Evolutionary conservation across 2,888 invertebrate genomes (phyloP).

Genomic region (Pachydiplax longipennis): DNA sequence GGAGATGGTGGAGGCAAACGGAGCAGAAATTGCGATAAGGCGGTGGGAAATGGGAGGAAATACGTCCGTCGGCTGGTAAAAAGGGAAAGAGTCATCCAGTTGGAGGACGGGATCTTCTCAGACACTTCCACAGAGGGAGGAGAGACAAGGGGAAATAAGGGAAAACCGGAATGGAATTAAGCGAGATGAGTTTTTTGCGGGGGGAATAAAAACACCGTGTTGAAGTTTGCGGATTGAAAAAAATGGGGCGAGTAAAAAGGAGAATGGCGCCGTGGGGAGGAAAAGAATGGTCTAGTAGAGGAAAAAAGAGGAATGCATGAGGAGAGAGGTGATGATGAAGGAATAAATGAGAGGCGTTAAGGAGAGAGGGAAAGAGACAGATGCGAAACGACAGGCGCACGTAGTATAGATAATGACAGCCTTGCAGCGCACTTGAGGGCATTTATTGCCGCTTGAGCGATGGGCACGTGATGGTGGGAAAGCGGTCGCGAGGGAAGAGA

Average conservation of each 20-base stretch:
- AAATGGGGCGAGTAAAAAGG: not conserved
- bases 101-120: not conserved
- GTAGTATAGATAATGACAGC: not conserved
- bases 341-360: not conserved
- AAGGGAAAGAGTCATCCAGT: not conserved
- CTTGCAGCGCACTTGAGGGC: not conserved
- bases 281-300: not conserved
- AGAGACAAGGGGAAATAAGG: not conserved
- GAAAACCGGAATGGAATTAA: constrained; percentile 32
- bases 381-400: not conserved
- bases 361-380: not conserved
- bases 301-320: not conserved
- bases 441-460: not conserved
- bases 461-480: not conserved
- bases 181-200: constrained; percentile 2
- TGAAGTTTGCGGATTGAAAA: not conserved
- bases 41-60: not conserved
- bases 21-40: constrained; percentile 10
- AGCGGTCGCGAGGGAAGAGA: not conserved
- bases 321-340: not conserved
- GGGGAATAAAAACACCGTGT: not conserved
- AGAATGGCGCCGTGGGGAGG: not conserved
- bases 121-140: not conserved
- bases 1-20: not conserved
- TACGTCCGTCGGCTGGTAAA: not conserved